Percentiles rank a stretch among this genome's conserved stretches.
Evolutionary conservation across 2,113 vertebrate genomes (phyloP).

Genomic region (Epinephelus moara): DNA sequence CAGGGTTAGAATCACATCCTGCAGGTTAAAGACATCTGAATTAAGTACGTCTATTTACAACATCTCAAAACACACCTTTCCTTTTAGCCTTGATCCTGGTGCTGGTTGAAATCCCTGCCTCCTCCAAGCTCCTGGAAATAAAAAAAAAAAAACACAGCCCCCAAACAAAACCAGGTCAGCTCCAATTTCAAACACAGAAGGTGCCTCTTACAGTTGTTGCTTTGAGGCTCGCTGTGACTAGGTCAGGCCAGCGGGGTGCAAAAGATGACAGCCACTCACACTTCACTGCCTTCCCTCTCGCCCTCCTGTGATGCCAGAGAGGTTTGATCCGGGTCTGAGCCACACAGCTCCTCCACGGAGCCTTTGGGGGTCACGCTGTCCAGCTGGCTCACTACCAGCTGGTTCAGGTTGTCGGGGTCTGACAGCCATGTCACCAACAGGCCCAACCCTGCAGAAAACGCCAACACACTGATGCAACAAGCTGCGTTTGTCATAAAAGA

Average conservation of each 20-base stretch:
- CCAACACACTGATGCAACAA: not conserved
- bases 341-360: conserved; percentile 59
- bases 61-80: conserved; percentile 70
- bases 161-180: conserved; percentile 38
- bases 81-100: conserved; percentile 63
- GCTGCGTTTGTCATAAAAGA: not conserved
- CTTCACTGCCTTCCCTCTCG: conserved; percentile 49
- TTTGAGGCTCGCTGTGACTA: conserved; percentile 20
- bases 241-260: conserved; percentile 19
- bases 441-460: conserved; percentile 69
- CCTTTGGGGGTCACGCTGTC: conserved; percentile 64
- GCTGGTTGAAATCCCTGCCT: conserved; percentile 28
- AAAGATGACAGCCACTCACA: conserved; percentile 73
- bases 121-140: conserved; percentile 57
- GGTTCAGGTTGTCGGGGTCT: conserved; percentile 85
- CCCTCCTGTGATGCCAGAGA: conserved; percentile 58
- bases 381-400: conserved; percentile 82
- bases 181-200: conserved; percentile 40
- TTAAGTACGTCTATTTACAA: not conserved
- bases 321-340: conserved; percentile 56
- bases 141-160: conserved; percentile 8
- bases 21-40: not conserved
- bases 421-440: conserved; percentile 83
- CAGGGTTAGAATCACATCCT: not conserved
- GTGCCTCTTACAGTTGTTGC: conserved; percentile 10